phyloP scores from a whole-genome alignment of 2,113 vertebrate species.

The Aplodontia rufa region DNA sequence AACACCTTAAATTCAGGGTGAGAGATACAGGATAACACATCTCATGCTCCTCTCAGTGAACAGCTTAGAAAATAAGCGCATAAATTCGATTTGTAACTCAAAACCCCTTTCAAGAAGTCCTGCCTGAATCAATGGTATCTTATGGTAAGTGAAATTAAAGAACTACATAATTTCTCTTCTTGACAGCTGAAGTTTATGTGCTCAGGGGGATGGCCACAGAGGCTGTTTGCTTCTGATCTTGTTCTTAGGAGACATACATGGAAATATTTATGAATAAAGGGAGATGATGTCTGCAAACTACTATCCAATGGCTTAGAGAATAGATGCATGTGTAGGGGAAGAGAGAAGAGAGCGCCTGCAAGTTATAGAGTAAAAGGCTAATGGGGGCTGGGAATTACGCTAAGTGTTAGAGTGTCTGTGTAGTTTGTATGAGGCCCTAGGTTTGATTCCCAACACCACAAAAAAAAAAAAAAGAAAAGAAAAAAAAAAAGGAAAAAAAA shows the following conservation, averaged over 20 bases:
- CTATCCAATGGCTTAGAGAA: not conserved
- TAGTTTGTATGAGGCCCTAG: too few relatives aligned
- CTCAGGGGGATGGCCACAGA: not conserved
- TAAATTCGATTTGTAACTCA: not conserved
- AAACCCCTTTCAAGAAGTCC: not conserved
- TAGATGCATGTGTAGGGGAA: not conserved
- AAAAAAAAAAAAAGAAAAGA: not conserved
- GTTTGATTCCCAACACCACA: not conserved
- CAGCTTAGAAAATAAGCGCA: not conserved
- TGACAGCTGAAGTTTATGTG: not conserved
- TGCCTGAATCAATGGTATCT: not conserved
- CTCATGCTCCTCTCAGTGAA: not conserved
- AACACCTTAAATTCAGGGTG: not conserved
- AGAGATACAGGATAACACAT: not conserved
- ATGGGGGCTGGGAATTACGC: not conserved
- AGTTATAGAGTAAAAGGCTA: not conserved
- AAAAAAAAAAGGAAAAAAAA: too few relatives aligned
- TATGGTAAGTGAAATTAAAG: not conserved
- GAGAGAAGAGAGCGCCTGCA: too few relatives aligned
- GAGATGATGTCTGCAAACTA: not conserved
- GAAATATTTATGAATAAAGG: not conserved
- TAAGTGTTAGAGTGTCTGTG: not conserved
- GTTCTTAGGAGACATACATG: not conserved
- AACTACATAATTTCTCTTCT: not conserved
- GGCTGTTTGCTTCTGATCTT: not conserved